These are phyloP conservation scores for Auanema sp. DNA, from an alignment of 2,888 invertebrate genomes.

Conservation along the genomic window DNA sequence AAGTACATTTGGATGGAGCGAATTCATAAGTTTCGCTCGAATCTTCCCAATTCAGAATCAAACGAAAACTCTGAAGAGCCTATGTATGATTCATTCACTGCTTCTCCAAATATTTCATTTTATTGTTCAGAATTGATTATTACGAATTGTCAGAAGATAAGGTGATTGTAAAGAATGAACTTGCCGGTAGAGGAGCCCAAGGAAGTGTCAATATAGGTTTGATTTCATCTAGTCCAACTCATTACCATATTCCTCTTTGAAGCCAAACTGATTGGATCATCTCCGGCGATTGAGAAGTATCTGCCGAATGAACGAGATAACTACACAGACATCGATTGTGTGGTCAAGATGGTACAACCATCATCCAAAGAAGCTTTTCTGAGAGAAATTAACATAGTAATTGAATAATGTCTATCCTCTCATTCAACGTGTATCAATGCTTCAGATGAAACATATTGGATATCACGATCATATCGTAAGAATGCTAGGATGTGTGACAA, in stretches of 20 bases:
- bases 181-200: slow-evolving; percentile 56
- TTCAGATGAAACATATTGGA: slow-evolving; percentile 56
- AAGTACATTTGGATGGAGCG: slow-evolving; percentile 55
- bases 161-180: slow-evolving; percentile 53
- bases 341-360: slow-evolving; percentile 52
- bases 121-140: slow-evolving; percentile 43
- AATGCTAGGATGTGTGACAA: slow-evolving; percentile 60
- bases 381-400: neutral
- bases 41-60: slow-evolving; percentile 20
- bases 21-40: slow-evolving; percentile 41
- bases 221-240: neutral
- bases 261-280: slow-evolving; percentile 47
- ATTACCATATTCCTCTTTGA: neutral
- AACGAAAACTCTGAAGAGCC: slow-evolving; percentile 30
- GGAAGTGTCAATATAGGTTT: slow-evolving; percentile 50
- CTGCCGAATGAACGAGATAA: slow-evolving; percentile 31
- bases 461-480: slow-evolving; percentile 58
- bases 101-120: too few species aligned
- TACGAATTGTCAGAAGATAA: slow-evolving; percentile 58
- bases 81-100: slow-evolving; percentile 26
- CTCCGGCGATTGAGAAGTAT: slow-evolving; percentile 53
- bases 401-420: neutral
- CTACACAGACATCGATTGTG: slow-evolving; percentile 38
- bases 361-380: neutral
- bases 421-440: neutral